These are phyloP conservation scores for Tylochromis polylepis DNA, from an alignment of 2,113 vertebrate species.

Conservation along the genomic window DNA sequence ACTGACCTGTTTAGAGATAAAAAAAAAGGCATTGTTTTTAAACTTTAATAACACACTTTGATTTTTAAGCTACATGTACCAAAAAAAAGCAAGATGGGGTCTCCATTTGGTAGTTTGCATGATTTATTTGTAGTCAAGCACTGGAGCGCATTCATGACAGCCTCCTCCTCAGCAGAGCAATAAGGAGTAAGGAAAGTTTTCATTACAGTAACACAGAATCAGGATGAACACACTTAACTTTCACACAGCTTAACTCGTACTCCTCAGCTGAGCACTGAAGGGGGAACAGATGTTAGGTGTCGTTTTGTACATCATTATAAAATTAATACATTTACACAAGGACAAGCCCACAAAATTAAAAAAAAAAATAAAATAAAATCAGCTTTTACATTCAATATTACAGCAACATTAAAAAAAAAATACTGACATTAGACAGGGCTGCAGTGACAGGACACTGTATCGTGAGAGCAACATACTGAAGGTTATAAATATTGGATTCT, in stretches of 20 bases:
- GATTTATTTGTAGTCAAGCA: slow-evolving; percentile 69
- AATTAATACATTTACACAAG: slow-evolving; percentile 38
- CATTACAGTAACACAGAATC: slow-evolving; percentile 13
- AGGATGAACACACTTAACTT: slow-evolving; percentile 20
- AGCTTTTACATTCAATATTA: slow-evolving; percentile 51
- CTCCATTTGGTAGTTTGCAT: slow-evolving; percentile 34
- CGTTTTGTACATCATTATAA: slow-evolving; percentile 10
- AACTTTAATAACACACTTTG: neutral
- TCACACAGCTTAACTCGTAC: slow-evolving; percentile 10
- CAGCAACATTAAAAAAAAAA: slow-evolving; percentile 17
- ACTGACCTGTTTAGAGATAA: neutral
- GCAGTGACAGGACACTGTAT: slow-evolving; percentile 1
- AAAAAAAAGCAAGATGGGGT: neutral
- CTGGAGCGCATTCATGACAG: slow-evolving; percentile 37
- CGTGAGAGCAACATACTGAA: neutral
- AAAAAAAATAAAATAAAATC: neutral
- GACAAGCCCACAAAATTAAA: neutral
- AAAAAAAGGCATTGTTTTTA: neutral
- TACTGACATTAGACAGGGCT: neutral
- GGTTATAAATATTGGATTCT: neutral
- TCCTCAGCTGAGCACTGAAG: neutral
- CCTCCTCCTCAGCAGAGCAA: slow-evolving; percentile 59
- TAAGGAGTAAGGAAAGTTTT: slow-evolving; percentile 15
- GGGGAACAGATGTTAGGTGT: slow-evolving; percentile 21
- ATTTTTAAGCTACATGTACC: neutral